These are phyloP conservation scores for Ctenicera cuprea DNA, from an alignment of 2,888 invertebrate genomes.

Conservation along the genomic window DNA sequence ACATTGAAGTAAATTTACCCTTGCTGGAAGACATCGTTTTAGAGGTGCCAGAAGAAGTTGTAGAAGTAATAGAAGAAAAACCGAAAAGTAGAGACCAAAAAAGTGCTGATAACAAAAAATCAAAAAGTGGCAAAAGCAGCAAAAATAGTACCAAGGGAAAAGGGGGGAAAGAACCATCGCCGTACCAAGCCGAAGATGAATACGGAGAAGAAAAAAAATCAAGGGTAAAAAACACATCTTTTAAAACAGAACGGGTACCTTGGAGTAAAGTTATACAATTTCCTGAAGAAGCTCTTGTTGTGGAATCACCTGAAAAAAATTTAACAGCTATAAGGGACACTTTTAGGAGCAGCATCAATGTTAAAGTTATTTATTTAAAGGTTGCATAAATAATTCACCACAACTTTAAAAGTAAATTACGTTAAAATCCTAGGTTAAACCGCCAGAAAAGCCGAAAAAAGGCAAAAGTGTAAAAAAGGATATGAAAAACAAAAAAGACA, in stretches of 20 bases:
- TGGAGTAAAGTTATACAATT: slow-evolving; percentile 77
- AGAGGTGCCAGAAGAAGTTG: slow-evolving; percentile 65
- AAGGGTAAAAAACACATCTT: slow-evolving; percentile 70
- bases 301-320: slow-evolving; percentile 73
- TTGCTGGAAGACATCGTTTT: slow-evolving; percentile 72
- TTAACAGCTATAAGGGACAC: slow-evolving; percentile 74
- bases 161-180: slow-evolving; percentile 44
- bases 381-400: slow-evolving; percentile 62
- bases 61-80: slow-evolving; percentile 53
- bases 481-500: slow-evolving; percentile 48
- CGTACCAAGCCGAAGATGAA: slow-evolving; percentile 63
- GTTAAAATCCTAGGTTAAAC: slow-evolving; percentile 34
- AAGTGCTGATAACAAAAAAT: slow-evolving; percentile 52
- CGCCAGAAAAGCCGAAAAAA: slow-evolving; percentile 44
- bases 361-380: slow-evolving; percentile 74
- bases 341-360: slow-evolving; percentile 74
- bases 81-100: background rate
- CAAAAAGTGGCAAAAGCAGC: slow-evolving; percentile 58
- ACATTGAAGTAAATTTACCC: slow-evolving; percentile 75
- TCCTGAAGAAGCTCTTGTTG: slow-evolving; percentile 73
- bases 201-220: slow-evolving; percentile 56
- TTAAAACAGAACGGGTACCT: slow-evolving; percentile 73
- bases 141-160: slow-evolving; percentile 23
- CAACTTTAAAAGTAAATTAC: background rate
- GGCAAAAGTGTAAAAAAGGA: slow-evolving; percentile 54